These are phyloP conservation scores for Eupeodes luniger DNA, from an alignment of 2,888 invertebrate genomes.

Conservation along the genomic window DNA sequence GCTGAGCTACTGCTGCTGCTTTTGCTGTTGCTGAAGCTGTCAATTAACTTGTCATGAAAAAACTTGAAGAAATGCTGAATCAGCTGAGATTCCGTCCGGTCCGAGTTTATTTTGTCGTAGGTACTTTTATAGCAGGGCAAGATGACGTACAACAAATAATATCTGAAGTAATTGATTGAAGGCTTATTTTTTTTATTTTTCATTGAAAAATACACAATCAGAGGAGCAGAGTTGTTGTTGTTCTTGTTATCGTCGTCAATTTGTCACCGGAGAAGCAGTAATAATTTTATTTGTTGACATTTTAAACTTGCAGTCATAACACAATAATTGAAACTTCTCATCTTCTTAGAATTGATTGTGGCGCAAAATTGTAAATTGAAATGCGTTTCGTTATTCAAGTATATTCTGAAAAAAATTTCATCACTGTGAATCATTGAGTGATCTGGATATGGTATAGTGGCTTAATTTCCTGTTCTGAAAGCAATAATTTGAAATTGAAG, in stretches of 20 bases:
- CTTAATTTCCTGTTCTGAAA: neutral
- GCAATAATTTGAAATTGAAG: neutral
- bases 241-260: neutral
- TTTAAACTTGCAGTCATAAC: slow-evolving; percentile 14
- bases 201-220: neutral
- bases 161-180: slow-evolving; percentile 19
- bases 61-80: slow-evolving; percentile 40
- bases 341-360: slow-evolving; percentile 28
- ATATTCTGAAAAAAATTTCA: neutral
- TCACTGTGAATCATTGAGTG: too few relatives aligned
- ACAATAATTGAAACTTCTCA: slow-evolving; percentile 9
- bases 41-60: slow-evolving; percentile 50
- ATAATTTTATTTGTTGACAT: slow-evolving; percentile 35
- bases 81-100: slow-evolving; percentile 50
- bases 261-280: slow-evolving; percentile 4
- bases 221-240: neutral
- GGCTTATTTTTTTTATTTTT: neutral
- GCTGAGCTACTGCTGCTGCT: neutral
- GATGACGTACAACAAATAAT: neutral
- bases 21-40: neutral
- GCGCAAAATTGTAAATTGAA: slow-evolving; percentile 9
- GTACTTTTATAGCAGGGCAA: neutral
- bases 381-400: slow-evolving; percentile 9
- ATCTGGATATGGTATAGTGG: neutral
- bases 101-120: neutral